Evolutionary conservation across 2,113 vertebrate species (phyloP).

Genomic region (Leucosticte australis): DNA sequence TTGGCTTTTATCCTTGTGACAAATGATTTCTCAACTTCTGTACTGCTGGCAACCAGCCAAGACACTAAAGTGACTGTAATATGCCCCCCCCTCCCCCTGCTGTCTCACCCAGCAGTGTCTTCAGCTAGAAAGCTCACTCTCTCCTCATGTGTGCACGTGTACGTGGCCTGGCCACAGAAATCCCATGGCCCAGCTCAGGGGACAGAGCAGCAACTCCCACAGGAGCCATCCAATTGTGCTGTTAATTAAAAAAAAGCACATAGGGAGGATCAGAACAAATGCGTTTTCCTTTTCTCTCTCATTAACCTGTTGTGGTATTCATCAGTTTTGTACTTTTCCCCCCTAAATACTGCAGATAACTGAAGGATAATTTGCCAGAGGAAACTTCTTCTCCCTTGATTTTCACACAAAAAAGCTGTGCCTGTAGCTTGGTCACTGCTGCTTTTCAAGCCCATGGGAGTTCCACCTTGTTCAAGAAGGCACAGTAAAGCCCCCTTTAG

Average conservation of each 20-base stretch:
- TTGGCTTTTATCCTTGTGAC: slow-evolving; percentile 67
- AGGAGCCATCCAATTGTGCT: not conserved
- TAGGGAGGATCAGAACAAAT: not conserved
- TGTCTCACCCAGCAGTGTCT: not conserved
- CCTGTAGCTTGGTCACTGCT: not conserved
- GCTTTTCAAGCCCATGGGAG: not conserved
- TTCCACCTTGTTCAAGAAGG: not conserved
- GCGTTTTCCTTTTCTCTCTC: not conserved
- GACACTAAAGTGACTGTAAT: not conserved
- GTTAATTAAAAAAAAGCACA: not conserved
- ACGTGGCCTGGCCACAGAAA: not conserved
- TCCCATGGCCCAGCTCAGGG: not conserved
- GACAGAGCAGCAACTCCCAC: not conserved
- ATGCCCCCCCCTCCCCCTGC: not conserved
- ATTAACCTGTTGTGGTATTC: not conserved
- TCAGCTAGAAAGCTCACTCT: not conserved
- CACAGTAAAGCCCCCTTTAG: not conserved
- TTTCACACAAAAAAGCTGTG: not conserved
- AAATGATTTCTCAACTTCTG: slow-evolving; percentile 63
- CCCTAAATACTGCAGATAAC: not conserved
- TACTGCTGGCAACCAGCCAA: slow-evolving; percentile 21
- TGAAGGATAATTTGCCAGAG: not conserved
- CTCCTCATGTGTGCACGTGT: rapidly evolving
- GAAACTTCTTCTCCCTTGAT: not conserved
- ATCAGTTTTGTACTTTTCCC: not conserved